Conservation (phyloP, 1,140 invertebrate species). For the Neotoxoptera formosana region DNA sequence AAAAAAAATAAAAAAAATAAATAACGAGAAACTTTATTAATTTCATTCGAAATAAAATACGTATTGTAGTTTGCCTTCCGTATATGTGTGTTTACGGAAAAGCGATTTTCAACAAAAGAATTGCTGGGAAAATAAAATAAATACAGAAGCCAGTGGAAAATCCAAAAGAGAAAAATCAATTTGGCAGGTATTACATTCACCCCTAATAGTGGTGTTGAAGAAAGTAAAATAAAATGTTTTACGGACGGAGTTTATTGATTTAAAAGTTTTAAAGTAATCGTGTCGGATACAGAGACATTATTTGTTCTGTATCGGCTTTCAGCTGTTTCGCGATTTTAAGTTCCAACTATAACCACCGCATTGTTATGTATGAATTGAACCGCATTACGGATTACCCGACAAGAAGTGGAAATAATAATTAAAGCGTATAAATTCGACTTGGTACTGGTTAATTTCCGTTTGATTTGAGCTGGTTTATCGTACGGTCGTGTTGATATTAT, state of each 20-base stretch:
- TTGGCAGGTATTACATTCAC: constrained; percentile 1
- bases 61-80: not conserved
- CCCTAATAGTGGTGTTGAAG: not conserved
- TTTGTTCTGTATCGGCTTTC: constrained; percentile 5
- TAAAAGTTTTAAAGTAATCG: not conserved
- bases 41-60: constrained; percentile 5
- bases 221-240: constrained; percentile 19
- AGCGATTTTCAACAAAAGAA: constrained; percentile 12
- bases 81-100: not conserved
- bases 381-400: not conserved
- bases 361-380: not conserved
- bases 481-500: not conserved
- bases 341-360: not conserved
- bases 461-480: not conserved
- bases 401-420: not conserved
- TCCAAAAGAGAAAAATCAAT: constrained; percentile 15
- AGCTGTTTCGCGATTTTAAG: not conserved
- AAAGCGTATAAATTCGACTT: not conserved
- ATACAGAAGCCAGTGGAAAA: not conserved
- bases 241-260: not conserved
- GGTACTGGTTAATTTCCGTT: not conserved
- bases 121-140: not conserved
- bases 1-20: not conserved
- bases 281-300: constrained; percentile 1
- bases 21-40: constrained; percentile 9